Base-by-base conservation (phyloP, 2,888 invertebrate genomes). In the Mimumesa dahlbomi region DNA sequence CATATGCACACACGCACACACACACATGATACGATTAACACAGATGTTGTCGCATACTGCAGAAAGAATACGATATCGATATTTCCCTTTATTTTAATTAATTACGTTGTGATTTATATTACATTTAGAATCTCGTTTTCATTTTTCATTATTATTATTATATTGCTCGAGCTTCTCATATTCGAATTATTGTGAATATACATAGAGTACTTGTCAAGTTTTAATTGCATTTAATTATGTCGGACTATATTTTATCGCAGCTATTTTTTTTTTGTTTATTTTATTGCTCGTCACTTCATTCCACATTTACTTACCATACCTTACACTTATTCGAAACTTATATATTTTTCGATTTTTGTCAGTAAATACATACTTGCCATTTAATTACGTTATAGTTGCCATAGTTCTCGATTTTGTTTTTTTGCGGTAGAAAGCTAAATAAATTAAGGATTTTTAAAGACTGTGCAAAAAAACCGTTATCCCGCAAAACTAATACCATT, bases 351-450 rank as follows among this genome's bases (percentile, higher is more conserved):
- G 43, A 52, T 59, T 59, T 56, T 71, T 74, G 62, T 79, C 72
- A 77, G 80, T 81, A 72, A 59, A 82, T 25, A n/a, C 50, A 82
- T 84, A 87, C 87, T 87, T 87, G 87, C 87, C 87, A 87, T 87
- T 85, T n/a, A n/a, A 84, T 74, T 85, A 85, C 71, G 77, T 83
- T 86, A 29, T 6, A 86, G 85, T 86, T 86, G 86, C 87, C 87
- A 87, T 87, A 87, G 85, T 78, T 74, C 67, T 67, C 75, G 75
- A 72, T 81, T 80, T 72, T 77, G n/a, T 77, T 63, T 77, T 73
- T 61, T 67, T 70, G 75, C 81, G 76, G 58, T 78, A 74, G 62
- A 71, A 71, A 50, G 57, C 54, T 72, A 79, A 63, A 69, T 79
- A 76, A 74, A 58, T 54, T 40, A 53, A 25, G 50, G 21, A 43